These are phyloP conservation scores for Galeruca laticollis DNA, from an alignment of 2,888 invertebrate species.

Conservation along the genomic window DNA sequence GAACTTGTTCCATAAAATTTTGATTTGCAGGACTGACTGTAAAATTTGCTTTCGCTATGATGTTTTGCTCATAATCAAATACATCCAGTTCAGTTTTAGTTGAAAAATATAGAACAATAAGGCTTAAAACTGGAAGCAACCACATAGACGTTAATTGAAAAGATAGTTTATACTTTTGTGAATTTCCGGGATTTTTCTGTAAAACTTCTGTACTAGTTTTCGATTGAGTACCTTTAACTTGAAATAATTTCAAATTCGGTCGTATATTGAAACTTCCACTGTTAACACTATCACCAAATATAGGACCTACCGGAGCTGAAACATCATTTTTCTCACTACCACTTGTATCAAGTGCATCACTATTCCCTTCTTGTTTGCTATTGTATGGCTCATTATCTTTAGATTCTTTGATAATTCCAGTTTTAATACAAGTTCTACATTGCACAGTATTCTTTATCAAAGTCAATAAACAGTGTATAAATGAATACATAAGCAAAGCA, in stretches of 20 bases:
- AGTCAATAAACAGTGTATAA: constrained; percentile 58
- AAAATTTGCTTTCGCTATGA: constrained; percentile 42
- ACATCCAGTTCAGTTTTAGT: constrained; percentile 39
- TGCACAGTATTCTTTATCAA: constrained; percentile 54
- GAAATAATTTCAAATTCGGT: constrained; percentile 47
- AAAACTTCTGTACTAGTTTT: constrained; percentile 11
- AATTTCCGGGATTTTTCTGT: constrained; percentile 8
- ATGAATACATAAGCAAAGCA: constrained; percentile 59
- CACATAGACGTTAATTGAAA: constrained; percentile 45
- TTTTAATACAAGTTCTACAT: constrained; percentile 49
- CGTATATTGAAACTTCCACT: constrained; percentile 22
- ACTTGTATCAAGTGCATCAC: constrained; percentile 28
- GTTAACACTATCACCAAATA: constrained; percentile 36
- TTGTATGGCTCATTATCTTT: constrained; percentile 17
- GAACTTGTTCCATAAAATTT: constrained; percentile 51
- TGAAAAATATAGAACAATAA: constrained; percentile 51
- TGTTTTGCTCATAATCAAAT: constrained; percentile 26
- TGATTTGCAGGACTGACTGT: constrained; percentile 41
- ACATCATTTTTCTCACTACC: constrained; percentile 40
- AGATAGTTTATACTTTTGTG: constrained; percentile 37
- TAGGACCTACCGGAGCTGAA: constrained; percentile 43
- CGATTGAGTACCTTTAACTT: constrained; percentile 42
- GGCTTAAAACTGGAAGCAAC: constrained; percentile 51
- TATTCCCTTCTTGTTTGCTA: constrained; percentile 6
- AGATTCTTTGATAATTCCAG: constrained; percentile 20